Conservation (phyloP, 1,140 invertebrate genomes). For the Sarcophaga peregrina region DNA sequence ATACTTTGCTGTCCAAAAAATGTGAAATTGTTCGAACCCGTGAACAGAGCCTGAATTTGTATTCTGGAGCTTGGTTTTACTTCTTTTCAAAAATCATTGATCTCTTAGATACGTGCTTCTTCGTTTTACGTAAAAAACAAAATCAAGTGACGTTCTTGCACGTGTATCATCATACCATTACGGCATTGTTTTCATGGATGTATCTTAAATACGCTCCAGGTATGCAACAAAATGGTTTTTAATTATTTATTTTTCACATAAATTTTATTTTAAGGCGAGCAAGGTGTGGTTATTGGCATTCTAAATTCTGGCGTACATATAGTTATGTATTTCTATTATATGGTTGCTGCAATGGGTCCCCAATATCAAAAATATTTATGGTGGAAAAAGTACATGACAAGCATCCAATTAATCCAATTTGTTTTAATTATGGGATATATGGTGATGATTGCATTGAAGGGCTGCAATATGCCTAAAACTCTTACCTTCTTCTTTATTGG, state of each 20-base stretch:
- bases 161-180: slow-evolving; percentile 87
- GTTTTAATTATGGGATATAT: slow-evolving; percentile 77
- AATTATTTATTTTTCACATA: background rate
- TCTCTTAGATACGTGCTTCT: slow-evolving; percentile 83
- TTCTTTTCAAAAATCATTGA: slow-evolving; percentile 76
- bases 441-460: slow-evolving; percentile 73
- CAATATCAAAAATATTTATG: slow-evolving; percentile 73
- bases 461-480: slow-evolving; percentile 80
- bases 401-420: slow-evolving; percentile 83
- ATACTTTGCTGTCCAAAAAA: slow-evolving; percentile 72
- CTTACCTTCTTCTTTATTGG: slow-evolving; percentile 72
- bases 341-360: slow-evolving; percentile 73
- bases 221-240: slow-evolving; percentile 57
- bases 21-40: slow-evolving; percentile 68
- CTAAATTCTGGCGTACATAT: slow-evolving; percentile 81
- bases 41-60: slow-evolving; percentile 58
- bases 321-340: slow-evolving; percentile 85
- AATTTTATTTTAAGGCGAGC: slow-evolving; percentile 71
- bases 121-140: slow-evolving; percentile 86
- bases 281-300: slow-evolving; percentile 71
- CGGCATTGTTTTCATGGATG: slow-evolving; percentile 74
- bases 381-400: slow-evolving; percentile 83
- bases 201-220: slow-evolving; percentile 77
- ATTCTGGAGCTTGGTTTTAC: slow-evolving; percentile 73
- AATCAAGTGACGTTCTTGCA: slow-evolving; percentile 87